Base-by-base conservation (phyloP, 2,797 vertebrate species). In the Capromys pilorides region DNA sequence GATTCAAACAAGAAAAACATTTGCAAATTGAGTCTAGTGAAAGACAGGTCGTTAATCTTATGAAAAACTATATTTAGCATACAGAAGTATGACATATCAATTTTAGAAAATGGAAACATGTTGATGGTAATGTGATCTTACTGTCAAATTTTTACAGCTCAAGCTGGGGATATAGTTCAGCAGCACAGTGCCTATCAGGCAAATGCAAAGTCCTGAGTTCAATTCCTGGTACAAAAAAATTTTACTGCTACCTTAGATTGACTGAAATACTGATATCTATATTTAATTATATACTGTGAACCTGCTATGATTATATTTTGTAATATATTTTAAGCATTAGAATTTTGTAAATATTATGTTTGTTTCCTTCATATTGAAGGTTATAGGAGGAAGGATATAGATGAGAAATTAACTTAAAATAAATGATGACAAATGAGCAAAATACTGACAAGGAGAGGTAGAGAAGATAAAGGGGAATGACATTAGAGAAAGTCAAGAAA, bases 21-120 rank as follows among this genome's bases (percentile, higher is more conserved):
- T 18, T 62, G 69, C 28, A 51, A 54, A 51, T 1, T 84, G 78
- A 71, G 51, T 31, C 4, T 62, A 36, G 18, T 22, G 13, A 96
- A 31, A 93, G 18, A 39, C 1, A 69, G 10, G 49, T 3, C 91
- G 1, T 41, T 85, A 62, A 28, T 93, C 49, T n/a, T 93, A 22
- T 80, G 81, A 91, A 45, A 67, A 36, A 62, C 45, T 66, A 2
- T 66, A 45, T 57, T 83, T 82, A 78, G 39, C 21, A 9, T 62
- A 7, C 5, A 31, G 41, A 93, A 84, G 14, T 80, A 69, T 33
- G 8, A 3, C 24, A 28, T 85, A 28, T 73, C 41, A 33, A 59
- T 69, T 96, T 95, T 78, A 86, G 66, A 91, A 67, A 90, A 90
- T 82, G 54, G 59, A 94, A 33, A 1, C 31, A 64, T 36, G 18